phyloP scores from a whole-genome alignment of 2,888 invertebrate species.

The Melikaiella ostensackeni region DNA sequence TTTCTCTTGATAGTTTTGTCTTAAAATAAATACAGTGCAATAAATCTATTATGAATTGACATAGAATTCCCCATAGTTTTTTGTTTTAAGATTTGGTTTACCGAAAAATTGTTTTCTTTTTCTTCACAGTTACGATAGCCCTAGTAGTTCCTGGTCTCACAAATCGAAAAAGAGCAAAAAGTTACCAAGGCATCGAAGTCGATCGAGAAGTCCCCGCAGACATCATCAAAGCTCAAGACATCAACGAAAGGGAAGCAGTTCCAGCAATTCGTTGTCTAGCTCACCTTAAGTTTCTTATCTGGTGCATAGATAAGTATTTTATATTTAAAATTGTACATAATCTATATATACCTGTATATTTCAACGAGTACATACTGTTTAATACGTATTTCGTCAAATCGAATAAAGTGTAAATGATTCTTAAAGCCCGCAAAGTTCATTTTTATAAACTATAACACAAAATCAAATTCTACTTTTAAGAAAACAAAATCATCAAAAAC shows the following conservation, averaged over 20 bases:
- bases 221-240: conserved; percentile 63
- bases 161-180: conserved; percentile 74
- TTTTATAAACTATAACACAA: not conserved
- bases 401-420: not conserved
- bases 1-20: too few relatives aligned
- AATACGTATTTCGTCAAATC: conserved; percentile 10
- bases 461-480: not conserved
- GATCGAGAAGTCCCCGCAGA: conserved; percentile 70
- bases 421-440: not conserved
- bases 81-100: not conserved
- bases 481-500: too few relatives aligned
- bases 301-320: conserved; percentile 43
- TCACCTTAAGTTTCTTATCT: conserved; percentile 60
- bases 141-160: conserved; percentile 70
- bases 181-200: conserved; percentile 70
- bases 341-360: conserved; percentile 45
- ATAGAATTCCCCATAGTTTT: not conserved
- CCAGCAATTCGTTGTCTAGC: conserved; percentile 69
- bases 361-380: conserved; percentile 46
- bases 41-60: too few relatives aligned
- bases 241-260: conserved; percentile 66
- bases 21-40: too few relatives aligned
- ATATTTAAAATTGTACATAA: conserved; percentile 54
- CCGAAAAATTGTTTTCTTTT: conserved; percentile 38
- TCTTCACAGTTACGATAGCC: conserved; percentile 68